These are phyloP conservation scores for Synodontis membranacea DNA, from an alignment of 2,113 vertebrate species.

Conservation along the genomic window DNA sequence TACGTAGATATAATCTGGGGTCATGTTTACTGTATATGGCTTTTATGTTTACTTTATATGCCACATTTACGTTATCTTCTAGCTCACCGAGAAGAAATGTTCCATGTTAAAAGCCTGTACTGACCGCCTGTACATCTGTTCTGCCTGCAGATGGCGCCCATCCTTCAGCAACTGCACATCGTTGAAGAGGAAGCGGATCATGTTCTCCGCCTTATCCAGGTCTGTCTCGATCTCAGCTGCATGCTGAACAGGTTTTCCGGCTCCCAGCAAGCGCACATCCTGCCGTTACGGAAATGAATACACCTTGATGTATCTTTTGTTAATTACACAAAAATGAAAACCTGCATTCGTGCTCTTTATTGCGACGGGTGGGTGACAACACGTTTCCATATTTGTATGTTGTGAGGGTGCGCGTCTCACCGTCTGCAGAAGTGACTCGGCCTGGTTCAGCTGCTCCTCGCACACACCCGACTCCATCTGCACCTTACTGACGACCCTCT, in stretches of 20 bases:
- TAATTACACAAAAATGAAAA: background rate
- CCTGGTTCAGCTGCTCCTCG: conserved; percentile 96
- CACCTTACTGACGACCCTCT: conserved; percentile 88
- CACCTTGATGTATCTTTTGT: background rate
- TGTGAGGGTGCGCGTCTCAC: conserved; percentile 65
- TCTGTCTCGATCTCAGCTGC: conserved; percentile 80
- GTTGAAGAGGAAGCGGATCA: conserved; percentile 90
- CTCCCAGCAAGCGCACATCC: conserved; percentile 81
- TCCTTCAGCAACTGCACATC: conserved; percentile 93
- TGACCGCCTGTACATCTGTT: conserved; percentile 96
- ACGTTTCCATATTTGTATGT: background rate
- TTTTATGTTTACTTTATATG: background rate
- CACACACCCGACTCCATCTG: conserved; percentile 94
- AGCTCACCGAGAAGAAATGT: background rate
- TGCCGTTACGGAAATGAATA: conserved; percentile 45
- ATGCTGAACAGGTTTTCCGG: conserved; percentile 78
- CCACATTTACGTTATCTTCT: background rate
- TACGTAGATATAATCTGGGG: background rate
- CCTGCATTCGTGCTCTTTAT: background rate
- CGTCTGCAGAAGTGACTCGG: conserved; percentile 84
- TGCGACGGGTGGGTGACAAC: background rate
- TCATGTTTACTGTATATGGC: background rate
- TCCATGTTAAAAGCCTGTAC: background rate
- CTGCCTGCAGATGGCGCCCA: conserved; percentile 91
- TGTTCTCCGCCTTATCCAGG: conserved; percentile 85